Percentiles rank a stretch among this genome's conserved stretches.
These are phyloP conservation scores for Dicycla oo DNA, from an alignment of 2,888 invertebrate genomes.

Conservation along the genomic window DNA sequence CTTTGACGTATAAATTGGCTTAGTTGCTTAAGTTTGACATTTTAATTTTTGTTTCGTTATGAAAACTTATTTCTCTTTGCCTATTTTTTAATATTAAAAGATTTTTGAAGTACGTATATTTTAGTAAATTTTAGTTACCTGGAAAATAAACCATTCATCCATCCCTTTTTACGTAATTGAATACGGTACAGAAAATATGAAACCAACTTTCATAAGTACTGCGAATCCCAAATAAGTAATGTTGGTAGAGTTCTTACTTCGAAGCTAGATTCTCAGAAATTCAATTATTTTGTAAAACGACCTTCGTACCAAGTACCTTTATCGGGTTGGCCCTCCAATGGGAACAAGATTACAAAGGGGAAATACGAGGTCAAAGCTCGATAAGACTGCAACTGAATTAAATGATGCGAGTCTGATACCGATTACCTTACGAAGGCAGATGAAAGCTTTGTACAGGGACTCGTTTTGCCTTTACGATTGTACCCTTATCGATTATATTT, in stretches of 20 bases:
- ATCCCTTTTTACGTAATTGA: slow-evolving; percentile 19
- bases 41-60: background rate
- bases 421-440: slow-evolving; percentile 38
- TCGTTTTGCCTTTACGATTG: slow-evolving; percentile 39
- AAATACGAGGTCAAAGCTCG: slow-evolving; percentile 47
- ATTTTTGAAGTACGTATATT: background rate
- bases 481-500: slow-evolving; percentile 40
- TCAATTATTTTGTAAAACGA: slow-evolving; percentile 56
- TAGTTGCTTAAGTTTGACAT: slow-evolving; percentile 42
- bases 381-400: slow-evolving; percentile 56
- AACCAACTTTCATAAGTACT: slow-evolving; percentile 26
- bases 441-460: slow-evolving; percentile 48
- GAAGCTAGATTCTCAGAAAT: slow-evolving; percentile 47
- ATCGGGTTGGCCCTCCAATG: slow-evolving; percentile 45
- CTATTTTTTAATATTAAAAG: background rate
- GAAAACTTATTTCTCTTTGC: background rate
- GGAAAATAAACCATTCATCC: too few relatives aligned
- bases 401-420: slow-evolving; percentile 45
- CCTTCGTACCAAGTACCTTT: slow-evolving; percentile 50
- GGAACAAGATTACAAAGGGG: slow-evolving; percentile 48
- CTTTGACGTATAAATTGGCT: slow-evolving; percentile 67
- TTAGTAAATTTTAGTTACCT: too few relatives aligned
- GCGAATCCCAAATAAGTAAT: slow-evolving; percentile 35
- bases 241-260: slow-evolving; percentile 32
- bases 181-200: slow-evolving; percentile 7